These are phyloP conservation scores for Meganola albula DNA, from an alignment of 2,888 invertebrate species.

Conservation along the genomic window DNA sequence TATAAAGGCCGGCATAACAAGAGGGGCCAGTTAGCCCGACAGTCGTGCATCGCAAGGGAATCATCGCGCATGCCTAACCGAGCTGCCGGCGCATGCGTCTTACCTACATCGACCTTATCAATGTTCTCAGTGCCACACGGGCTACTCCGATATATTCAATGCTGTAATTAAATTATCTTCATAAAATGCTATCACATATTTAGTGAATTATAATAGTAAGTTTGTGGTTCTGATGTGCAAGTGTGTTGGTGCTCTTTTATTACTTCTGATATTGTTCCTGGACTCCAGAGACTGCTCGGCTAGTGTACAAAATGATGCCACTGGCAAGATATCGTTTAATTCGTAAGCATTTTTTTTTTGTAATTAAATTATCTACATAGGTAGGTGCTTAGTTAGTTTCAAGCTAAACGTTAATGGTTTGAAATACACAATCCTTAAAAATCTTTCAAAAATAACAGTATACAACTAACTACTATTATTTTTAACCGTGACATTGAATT, in stretches of 20 bases:
- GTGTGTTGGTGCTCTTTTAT: slow-evolving; percentile 47
- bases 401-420: too few relatives aligned
- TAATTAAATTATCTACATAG: slow-evolving; percentile 10
- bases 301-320: slow-evolving; percentile 59
- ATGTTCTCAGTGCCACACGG: slow-evolving; percentile 27
- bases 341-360: slow-evolving; percentile 45
- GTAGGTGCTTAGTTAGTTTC: too few relatives aligned
- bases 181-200: slow-evolving; percentile 24
- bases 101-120: slow-evolving; percentile 36
- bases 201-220: slow-evolving; percentile 36
- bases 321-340: slow-evolving; percentile 61
- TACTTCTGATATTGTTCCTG: slow-evolving; percentile 58
- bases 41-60: slow-evolving; percentile 39
- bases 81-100: slow-evolving; percentile 48
- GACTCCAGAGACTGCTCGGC: slow-evolving; percentile 66
- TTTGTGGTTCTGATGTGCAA: slow-evolving; percentile 69
- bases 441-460: too few relatives aligned
- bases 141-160: slow-evolving; percentile 9
- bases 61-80: slow-evolving; percentile 53
- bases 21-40: slow-evolving; percentile 14
- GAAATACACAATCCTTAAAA: too few relatives aligned
- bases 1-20: slow-evolving; percentile 6
- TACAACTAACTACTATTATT: too few relatives aligned
- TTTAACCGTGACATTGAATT: too few relatives aligned
- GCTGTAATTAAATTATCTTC: slow-evolving; percentile 22